A percentile compares a stretch with the other conserved stretches of the same genome.
phyloP scores from a whole-genome alignment of 2,797 vertebrate genomes.

The Urophycis tenuis region DNA sequence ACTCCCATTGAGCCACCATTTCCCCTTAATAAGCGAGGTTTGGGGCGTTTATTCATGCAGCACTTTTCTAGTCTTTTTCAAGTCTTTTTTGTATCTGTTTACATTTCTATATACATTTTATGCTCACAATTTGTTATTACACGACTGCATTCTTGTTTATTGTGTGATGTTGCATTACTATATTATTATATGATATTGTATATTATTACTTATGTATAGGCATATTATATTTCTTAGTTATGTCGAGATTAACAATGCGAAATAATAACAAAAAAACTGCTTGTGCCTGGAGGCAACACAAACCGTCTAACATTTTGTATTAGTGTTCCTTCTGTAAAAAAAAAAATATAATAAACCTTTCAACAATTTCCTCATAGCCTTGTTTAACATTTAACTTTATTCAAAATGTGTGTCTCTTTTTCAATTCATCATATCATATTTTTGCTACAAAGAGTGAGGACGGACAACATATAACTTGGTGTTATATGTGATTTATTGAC shows the following conservation, averaged over 20 bases:
- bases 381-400: neutral
- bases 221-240: neutral
- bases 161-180: neutral
- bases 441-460: no score
- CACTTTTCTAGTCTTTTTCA: neutral
- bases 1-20: neutral
- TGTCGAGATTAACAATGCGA: neutral
- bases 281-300: neutral
- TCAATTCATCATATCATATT: no score
- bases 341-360: neutral
- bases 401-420: neutral
- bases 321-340: neutral
- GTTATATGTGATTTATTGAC: neutral
- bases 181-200: neutral
- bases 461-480: neutral
- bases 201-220: neutral
- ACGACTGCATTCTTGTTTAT: neutral
- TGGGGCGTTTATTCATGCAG: neutral
- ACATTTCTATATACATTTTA: neutral
- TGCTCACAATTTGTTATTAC: neutral
- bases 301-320: neutral
- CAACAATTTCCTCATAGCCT: neutral
- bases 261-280: neutral
- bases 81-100: neutral
- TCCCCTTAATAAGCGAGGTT: neutral